Conservation (phyloP, 2,113 vertebrate genomes). For the Actenoides lindsayi region DNA sequence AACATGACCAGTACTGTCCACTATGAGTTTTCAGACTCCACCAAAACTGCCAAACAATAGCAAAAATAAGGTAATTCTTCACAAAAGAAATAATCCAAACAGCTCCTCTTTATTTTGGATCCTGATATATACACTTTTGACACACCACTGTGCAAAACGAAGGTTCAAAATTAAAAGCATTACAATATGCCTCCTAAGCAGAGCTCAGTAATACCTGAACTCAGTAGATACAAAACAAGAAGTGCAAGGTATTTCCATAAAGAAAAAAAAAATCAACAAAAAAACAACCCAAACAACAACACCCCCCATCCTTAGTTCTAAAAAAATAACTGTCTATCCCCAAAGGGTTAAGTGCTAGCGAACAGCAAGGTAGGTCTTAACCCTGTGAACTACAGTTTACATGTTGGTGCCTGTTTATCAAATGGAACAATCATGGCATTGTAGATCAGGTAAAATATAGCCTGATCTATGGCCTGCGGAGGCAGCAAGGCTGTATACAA, state of each 20-base stretch:
- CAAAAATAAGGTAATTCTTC: background rate
- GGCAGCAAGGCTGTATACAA: background rate
- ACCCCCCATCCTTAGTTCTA: no score
- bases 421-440: background rate
- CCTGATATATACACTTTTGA: background rate
- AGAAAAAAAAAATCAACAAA: background rate
- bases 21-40: background rate
- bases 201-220: background rate
- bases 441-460: background rate
- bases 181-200: background rate
- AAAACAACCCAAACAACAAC: no score
- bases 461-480: background rate
- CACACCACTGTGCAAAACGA: fast-evolving
- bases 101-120: background rate
- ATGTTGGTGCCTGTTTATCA: background rate
- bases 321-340: background rate
- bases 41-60: background rate
- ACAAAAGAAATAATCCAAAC: background rate
- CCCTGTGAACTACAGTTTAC: background rate
- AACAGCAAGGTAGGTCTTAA: background rate
- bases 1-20: background rate
- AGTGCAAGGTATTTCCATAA: background rate
- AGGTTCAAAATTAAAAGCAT: background rate
- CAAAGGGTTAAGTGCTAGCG: background rate
- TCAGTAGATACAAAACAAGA: background rate